These are phyloP conservation scores for Lasius platythorax DNA, from an alignment of 2,888 invertebrate species.

Conservation along the genomic window DNA sequence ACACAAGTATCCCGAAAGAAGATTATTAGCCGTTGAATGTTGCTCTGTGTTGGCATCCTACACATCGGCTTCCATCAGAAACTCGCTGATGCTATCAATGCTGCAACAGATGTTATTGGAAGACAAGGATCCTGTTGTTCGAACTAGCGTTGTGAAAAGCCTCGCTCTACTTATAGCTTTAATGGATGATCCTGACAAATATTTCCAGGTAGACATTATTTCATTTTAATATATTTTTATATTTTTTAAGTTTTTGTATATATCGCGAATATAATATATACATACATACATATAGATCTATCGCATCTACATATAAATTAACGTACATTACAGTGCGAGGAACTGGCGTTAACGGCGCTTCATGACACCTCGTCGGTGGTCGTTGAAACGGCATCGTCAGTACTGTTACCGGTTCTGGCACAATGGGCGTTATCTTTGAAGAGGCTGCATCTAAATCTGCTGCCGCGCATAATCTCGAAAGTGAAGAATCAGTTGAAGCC, in stretches of 20 bases:
- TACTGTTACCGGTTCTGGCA: slow-evolving; percentile 89
- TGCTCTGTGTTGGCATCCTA: slow-evolving; percentile 90
- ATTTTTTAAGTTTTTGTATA: neutral
- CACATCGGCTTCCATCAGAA: slow-evolving; percentile 89
- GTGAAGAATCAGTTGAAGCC: slow-evolving; percentile 80
- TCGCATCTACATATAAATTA: neutral
- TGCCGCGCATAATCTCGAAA: slow-evolving; percentile 82
- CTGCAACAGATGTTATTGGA: slow-evolving; percentile 90
- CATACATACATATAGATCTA: slow-evolving; percentile 16
- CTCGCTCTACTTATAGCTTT: slow-evolving; percentile 89
- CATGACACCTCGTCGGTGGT: slow-evolving; percentile 88
- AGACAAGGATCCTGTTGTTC: slow-evolving; percentile 89
- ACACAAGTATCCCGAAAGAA: slow-evolving; percentile 89
- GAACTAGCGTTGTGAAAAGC: slow-evolving; percentile 89
- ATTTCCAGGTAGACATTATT: slow-evolving; percentile 84
- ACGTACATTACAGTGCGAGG: slow-evolving; percentile 86
- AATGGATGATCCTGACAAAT: slow-evolving; percentile 90
- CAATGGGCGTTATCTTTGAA: slow-evolving; percentile 88
- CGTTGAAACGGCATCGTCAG: slow-evolving; percentile 86
- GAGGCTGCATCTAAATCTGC: slow-evolving; percentile 87
- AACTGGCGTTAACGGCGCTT: slow-evolving; percentile 88
- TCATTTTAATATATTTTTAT: neutral
- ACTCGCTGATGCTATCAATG: slow-evolving; percentile 91
- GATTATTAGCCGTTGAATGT: slow-evolving; percentile 90
- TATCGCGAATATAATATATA: neutral